Evolutionary conservation across 2,888 invertebrate genomes (phyloP), one percentile per base, ranked within the genome.

Genomic region (Platycnemis pennipes): DNA sequence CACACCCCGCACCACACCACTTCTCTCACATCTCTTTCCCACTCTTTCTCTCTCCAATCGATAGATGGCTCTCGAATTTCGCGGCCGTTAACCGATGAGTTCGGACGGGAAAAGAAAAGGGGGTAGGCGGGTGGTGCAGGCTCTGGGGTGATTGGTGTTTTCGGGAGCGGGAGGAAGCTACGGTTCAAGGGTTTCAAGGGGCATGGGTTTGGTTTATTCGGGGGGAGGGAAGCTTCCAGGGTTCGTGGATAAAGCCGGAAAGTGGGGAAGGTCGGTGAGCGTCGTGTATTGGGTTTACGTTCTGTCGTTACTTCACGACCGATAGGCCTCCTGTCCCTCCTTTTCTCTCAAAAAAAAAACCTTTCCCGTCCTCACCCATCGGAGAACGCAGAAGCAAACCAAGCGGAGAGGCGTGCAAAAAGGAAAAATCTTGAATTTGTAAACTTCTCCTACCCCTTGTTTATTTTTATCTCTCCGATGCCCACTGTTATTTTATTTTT

Each of bases 1-100:
- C 13, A 5, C 7, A 1, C 31, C 13, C 77, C 77, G 31, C 7
- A 13, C 77, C 16, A 37, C 37, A 8, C 77, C 77, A 7, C 69
- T 31, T 37, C 37, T 77, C 77, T 42, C 4, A 22, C 86, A 44
- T 42, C 19, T 19, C 46, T 37, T 45, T 26, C 46, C 26, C 44
- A 1, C 26, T 44, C 44, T n/a, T 16, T 26, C 45, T 22, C 87
- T 11, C 13, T 44, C 19, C 87, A 45, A 87, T 87, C 87, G 87
- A 87, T 87, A 44, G 87, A 87, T 87, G 45, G 22, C 87, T 87
- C 87, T 87, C 87, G 26, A 87, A 87, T 87, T 45, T 45, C 46
- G 87, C 87, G 87, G 86, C 44, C 86, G 37, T 86, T 86, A 86
- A 87, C 45, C 44, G 87, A 87, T 46, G 87, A 87, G 87, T 46